A percentile compares a stretch with the other conserved stretches of the same genome.
phyloP scores from a whole-genome alignment of 2,888 invertebrate genomes.

The Pyrrhia umbra region DNA sequence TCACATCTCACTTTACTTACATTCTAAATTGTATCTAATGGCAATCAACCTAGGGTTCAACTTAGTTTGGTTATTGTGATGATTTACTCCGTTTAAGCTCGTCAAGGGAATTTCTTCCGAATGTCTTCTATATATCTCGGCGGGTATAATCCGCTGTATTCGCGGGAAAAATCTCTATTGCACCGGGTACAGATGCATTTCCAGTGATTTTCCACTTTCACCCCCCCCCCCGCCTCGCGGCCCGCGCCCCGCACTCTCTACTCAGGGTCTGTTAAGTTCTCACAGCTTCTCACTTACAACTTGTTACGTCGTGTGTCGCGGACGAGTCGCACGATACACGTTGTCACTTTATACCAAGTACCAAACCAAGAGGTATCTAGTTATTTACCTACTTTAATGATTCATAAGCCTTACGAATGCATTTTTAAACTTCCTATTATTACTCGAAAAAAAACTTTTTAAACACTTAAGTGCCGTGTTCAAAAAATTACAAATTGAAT shows the following conservation, averaged over 20 bases:
- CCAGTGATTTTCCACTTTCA: conserved; percentile 66
- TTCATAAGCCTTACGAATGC: too few species aligned
- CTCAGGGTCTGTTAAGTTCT: neutral
- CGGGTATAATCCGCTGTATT: conserved; percentile 65
- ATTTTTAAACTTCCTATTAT: too few species aligned
- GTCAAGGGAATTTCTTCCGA: conserved; percentile 56
- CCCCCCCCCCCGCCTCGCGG: neutral
- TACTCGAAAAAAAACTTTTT: too few species aligned
- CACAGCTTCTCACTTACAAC: neutral
- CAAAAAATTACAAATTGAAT: too few species aligned
- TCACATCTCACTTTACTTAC: conserved; percentile 30
- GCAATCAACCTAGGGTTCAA: neutral
- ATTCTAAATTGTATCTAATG: conserved; percentile 30
- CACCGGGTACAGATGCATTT: conserved; percentile 69
- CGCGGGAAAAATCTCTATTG: conserved; percentile 67
- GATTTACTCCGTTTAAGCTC: conserved; percentile 50
- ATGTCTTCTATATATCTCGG: conserved; percentile 65
- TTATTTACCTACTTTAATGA: too few species aligned
- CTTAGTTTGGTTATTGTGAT: conserved; percentile 13
- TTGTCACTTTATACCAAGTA: neutral
- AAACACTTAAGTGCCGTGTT: too few species aligned
- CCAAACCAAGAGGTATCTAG: neutral
- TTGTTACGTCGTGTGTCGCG: neutral
- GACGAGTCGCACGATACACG: neutral
- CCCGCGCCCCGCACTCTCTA: neutral